Evolutionary conservation across 2,113 vertebrate species (phyloP).

Genomic region (Condylura cristata): DNA sequence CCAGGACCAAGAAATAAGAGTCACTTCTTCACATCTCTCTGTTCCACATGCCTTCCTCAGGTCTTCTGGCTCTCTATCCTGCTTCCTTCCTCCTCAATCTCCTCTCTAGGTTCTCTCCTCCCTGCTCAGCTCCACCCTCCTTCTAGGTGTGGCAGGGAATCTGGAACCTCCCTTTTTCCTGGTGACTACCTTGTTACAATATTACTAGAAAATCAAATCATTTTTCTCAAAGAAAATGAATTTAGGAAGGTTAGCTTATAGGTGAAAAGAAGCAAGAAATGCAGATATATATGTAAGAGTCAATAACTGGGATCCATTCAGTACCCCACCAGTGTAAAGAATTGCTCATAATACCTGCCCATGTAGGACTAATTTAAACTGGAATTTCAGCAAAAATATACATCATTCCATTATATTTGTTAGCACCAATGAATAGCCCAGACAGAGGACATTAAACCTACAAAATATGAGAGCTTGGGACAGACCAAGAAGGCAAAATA

Average conservation of each 20-base stretch:
- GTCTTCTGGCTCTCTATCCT: too few species aligned
- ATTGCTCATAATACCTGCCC: not conserved
- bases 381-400: not conserved
- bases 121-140: too few species aligned
- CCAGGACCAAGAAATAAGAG: too few species aligned
- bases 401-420: not conserved
- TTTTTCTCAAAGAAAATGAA: not conserved
- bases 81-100: too few species aligned
- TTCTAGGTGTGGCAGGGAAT: too few species aligned
- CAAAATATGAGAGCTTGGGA: not conserved
- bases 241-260: not conserved
- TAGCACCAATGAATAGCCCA: not conserved
- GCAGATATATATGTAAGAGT: not conserved
- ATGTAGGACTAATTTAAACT: not conserved
- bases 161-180: too few species aligned
- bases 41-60: too few species aligned
- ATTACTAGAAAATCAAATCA: not conserved
- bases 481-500: not conserved
- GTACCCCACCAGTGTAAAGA: too few species aligned
- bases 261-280: not conserved
- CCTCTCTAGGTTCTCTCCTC: too few species aligned
- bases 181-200: too few species aligned
- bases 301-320: not conserved
- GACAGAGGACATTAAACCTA: not conserved
- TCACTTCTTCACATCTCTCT: too few species aligned